A percentile compares a stretch with the other conserved stretches of the same genome.
phyloP scores from a whole-genome alignment of 2,113 vertebrate genomes.

The Cyrtonyx montezumae region DNA sequence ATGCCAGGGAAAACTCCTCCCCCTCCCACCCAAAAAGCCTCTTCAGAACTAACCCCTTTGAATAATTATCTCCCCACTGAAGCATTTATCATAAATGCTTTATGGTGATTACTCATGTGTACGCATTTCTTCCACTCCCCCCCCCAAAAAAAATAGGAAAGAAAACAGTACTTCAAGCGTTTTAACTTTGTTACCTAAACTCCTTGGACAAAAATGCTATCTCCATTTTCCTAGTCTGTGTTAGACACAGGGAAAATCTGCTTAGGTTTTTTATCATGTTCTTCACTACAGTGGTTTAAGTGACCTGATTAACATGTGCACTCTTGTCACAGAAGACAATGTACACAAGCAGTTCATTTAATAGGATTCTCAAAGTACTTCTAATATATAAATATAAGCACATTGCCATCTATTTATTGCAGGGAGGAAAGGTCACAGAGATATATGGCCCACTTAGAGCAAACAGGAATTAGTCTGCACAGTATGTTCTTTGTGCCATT shows the following conservation, averaged over 20 bases:
- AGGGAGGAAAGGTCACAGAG: not conserved
- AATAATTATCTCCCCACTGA: slow-evolving; percentile 18
- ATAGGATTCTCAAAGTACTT: not conserved
- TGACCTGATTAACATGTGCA: not conserved
- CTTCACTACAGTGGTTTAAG: not conserved
- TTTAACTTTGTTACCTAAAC: slow-evolving; percentile 20
- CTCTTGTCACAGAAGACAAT: not conserved
- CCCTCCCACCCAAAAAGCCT: not conserved
- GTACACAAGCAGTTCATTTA: not conserved
- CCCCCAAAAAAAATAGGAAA: not conserved
- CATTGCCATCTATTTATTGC: not conserved
- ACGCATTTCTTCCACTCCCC: not conserved
- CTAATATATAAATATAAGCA: not conserved
- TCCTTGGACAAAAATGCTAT: not conserved
- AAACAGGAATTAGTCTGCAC: not conserved
- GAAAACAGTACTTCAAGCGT: not conserved
- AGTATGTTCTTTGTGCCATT: not conserved
- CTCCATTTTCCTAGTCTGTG: not conserved
- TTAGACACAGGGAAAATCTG: slow-evolving; percentile 4
- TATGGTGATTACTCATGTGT: not conserved
- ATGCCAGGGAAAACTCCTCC: not conserved
- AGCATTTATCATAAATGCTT: not conserved
- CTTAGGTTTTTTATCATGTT: not conserved
- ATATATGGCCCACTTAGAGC: not conserved
- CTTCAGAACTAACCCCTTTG: not conserved